Evolutionary conservation across 2,113 vertebrate species (phyloP), one percentile per base, ranked within the genome.

Genomic region (Pygoscelis adeliae): DNA sequence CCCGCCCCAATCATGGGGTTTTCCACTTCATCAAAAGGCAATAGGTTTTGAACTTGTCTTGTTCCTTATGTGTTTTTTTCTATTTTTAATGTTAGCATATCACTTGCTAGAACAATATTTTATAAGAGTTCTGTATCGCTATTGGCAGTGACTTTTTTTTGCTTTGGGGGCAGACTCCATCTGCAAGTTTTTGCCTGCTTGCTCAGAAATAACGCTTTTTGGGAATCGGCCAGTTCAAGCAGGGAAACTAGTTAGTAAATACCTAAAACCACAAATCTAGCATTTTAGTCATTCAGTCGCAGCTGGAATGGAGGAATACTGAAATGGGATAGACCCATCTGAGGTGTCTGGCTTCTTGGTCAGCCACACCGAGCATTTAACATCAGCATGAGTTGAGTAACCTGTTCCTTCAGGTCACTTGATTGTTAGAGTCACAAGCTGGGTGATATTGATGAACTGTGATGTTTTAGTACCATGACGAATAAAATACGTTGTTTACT

Each of bases 31-130:
- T 86, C 67, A 93, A n/a, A 87, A 94, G 58, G 80, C 70, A 90
- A 46, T 66, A 85, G 90, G 78, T 96, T 91, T 89, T 83, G 26
- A 94, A 67, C 46, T 83, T 83, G 25, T 94, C 83, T 91, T 82
- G 42, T 59, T 86, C 47, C 74, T 91, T 52, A 36, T 86, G 46
- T 13, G 4, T 94, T 90, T 96, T 94, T 90, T 79, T 95, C 50
- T 90, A 30, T 89, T 95, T 96, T 96, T 96, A 80, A 83, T 90
- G 62, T 77, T 90, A 83, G 50, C 12, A 36, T 89, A 59, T 77
- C 23, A n/a, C 55, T 94, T 86, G n/a, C 67, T 94, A 53, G 90
- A 88, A 62, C 86, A 92, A 73, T 83, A 29, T 59, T 59, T 74
- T 87, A 29, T 56, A n/a, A 66, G 66, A 93, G 34, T 86, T 86